Evolutionary conservation across 2,888 invertebrate species (phyloP), one percentile per base, ranked within the genome.

Genomic region (Epicampocera succincta): DNA sequence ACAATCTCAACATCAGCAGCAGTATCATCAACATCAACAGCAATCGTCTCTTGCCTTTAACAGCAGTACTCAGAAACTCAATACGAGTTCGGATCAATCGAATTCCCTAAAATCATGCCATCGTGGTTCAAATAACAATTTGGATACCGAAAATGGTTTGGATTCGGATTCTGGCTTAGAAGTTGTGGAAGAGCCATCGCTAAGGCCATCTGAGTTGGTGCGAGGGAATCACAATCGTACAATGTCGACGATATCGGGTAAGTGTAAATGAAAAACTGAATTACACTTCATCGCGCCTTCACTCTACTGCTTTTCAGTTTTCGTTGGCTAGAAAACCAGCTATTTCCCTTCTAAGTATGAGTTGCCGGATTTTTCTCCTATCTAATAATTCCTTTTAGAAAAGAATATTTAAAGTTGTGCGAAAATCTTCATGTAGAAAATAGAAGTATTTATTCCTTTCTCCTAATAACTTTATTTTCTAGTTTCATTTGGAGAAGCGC

Each of bases 181-280:
- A 65, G 93, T 94, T 52, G 88, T 94, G 3, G 95, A 94, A 85
- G 95, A 95, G 87, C 94, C 94, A 0, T 94, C 94, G 11, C 87
- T 95, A 12, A 92, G 93, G 84, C 94, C 94, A 13, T 94, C 94
- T 0, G 94, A 94, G 83, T 89, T 95, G 56, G 93, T 93, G 81
- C 93, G 92, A 61, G 93, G 93, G 69, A 92, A 92, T 89, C 92
- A 92, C 84, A 91, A 91, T 85, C 91, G 92, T 84, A 93, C 92
- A 66, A 93, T 93, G 92, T 92, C 92, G 48, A 92, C 92, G 12
- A 90, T 93, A 85, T 91, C 91, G 79, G 92, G 93, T 93, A 86
- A 90, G 89, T 91, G 0, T 38, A 5, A 40, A 13, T 25, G 0
- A 40, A 13, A 29, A 29, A 29, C 29, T 6, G 3, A 29, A 29